Percentiles rank a stretch among this genome's conserved stretches.
Conservation (phyloP, 2,113 vertebrate species). For the Colossoma macropomum region DNA sequence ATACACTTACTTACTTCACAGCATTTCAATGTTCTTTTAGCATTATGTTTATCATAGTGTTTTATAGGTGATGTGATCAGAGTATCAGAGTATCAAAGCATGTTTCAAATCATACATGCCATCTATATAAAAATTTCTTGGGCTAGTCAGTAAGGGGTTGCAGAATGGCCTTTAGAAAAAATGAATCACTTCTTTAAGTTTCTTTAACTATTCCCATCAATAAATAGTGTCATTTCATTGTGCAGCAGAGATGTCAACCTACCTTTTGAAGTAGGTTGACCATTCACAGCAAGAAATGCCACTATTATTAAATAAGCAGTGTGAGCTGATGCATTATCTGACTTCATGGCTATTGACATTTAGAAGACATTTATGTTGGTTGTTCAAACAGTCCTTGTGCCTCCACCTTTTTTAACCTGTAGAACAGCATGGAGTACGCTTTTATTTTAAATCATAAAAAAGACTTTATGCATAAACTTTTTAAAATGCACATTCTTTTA, state of each 20-base stretch:
- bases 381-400: not conserved
- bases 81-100: too few species aligned
- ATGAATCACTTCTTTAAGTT: not conserved
- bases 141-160: not conserved
- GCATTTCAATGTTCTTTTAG: too few species aligned
- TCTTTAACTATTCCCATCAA: not conserved
- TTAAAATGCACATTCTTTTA: too few species aligned
- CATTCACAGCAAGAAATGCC: not conserved
- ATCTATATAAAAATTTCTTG: too few species aligned
- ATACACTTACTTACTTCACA: too few species aligned
- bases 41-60: too few species aligned
- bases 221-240: not conserved
- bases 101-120: too few species aligned
- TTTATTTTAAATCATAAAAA: too few species aligned
- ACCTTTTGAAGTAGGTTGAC: not conserved
- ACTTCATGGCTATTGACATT: not conserved
- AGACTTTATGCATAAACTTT: too few species aligned
- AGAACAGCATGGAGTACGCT: not conserved
- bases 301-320: not conserved
- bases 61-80: too few species aligned
- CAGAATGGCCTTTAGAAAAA: not conserved
- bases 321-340: not conserved
- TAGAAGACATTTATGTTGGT: not conserved
- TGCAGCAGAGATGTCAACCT: not conserved
- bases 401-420: not conserved